A percentile compares a stretch with the other conserved stretches of the same genome.
These are phyloP conservation scores for Patagioenas fasciata DNA, from an alignment of 2,113 vertebrate genomes.

Conservation along the genomic window DNA sequence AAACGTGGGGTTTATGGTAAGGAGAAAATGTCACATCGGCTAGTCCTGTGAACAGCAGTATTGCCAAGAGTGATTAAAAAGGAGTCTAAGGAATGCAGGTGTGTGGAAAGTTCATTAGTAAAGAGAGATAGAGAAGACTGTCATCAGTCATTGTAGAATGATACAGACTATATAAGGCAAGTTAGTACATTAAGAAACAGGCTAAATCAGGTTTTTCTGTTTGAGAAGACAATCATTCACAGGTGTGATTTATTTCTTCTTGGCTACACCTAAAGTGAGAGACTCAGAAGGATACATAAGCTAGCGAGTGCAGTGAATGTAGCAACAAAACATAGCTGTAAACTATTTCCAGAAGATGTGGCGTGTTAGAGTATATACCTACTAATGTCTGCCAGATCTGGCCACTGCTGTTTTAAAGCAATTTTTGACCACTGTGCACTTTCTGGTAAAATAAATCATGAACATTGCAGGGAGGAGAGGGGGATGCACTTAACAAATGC, in stretches of 20 bases:
- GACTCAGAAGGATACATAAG: not conserved
- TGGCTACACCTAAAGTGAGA: not conserved
- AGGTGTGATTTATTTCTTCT: not conserved
- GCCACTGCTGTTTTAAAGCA: not conserved
- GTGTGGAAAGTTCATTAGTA: not conserved
- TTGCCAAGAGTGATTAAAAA: not conserved
- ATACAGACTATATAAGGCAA: not conserved
- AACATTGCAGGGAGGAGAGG: not conserved
- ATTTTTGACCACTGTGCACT: not conserved
- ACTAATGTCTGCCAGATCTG: accelerated
- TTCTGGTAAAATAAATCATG: not conserved
- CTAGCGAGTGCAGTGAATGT: not conserved
- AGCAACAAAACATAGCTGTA: not conserved
- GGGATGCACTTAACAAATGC: not conserved
- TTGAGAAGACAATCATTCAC: not conserved
- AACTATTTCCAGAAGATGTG: not conserved
- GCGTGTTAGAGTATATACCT: accelerated
- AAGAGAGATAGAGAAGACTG: not conserved
- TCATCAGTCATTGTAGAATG: not conserved
- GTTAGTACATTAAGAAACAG: not conserved
- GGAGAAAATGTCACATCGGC: not conserved
- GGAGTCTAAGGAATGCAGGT: not conserved
- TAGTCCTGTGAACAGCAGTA: not conserved
- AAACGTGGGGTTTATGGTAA: not conserved
- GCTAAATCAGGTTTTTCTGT: not conserved